Evolutionary conservation across 1,140 invertebrate species (phyloP), one percentile per base, ranked within the genome.

Genomic region (Pseudoatta argentina): DNA sequence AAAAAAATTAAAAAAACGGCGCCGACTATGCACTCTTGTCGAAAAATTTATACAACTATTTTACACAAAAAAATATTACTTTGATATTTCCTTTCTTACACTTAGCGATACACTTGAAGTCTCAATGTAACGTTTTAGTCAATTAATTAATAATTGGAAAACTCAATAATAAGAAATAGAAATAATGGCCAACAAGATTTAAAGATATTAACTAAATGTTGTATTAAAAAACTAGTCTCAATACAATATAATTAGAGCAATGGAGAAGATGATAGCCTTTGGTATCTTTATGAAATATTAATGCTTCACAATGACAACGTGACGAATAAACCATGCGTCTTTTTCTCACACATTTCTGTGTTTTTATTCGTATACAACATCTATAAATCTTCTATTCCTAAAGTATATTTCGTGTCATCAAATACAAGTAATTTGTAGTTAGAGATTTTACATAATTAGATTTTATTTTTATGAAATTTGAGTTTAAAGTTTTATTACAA

Each of bases 221-320:
- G n/a, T n/a, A n/a, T n/a, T n/a, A n/a, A n/a, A n/a, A n/a, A 51
- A 69, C 14, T 48, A n/a, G 21, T 59, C 30, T 76, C 12, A 14
- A 4, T 59, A 18, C 2, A 18, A 53, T 30, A 64, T 78, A 78
- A 51, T 44, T 24, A 8, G 6, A 16, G 39, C 39, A 10, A 77
- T 53, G 18, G 7, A 18, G 61, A 51, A 66, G 12, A 14, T 18
- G 27, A 53, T 51, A 34, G 21, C 27, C 44, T 66, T 66, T 66
- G 10, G 21, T 34, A 24, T 48, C n/a, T 2, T 2, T 34, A 51
- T 78, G 12, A 77, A 77, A 77, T 64, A 51, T 78, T 78, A 66
- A 78, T 66, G 18, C 7, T 48, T 53, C 8, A 53, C 18, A 44
- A 18, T 66, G 61, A 66, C 39, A 78, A 78, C n/a, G 7, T 78